A percentile compares a stretch with the other conserved stretches of the same genome.
Conservation (phyloP, 2,113 vertebrate genomes). For the Lasiurus cinereus region DNA sequence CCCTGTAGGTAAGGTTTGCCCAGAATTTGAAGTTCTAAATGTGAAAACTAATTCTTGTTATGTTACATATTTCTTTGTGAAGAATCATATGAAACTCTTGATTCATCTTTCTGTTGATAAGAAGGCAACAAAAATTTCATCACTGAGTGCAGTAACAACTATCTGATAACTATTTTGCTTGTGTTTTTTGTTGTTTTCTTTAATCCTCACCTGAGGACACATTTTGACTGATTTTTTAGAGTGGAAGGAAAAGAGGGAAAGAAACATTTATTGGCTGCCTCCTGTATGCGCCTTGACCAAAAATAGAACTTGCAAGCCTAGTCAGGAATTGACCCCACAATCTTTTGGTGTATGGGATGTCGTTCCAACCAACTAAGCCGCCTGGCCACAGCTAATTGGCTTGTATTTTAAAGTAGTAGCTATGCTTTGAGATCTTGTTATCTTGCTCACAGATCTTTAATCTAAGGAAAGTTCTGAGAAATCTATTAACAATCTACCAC, state of each 20-base stretch:
- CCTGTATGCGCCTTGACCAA: not conserved
- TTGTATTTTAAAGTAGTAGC: conserved; percentile 62
- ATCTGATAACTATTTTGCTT: conserved; percentile 17
- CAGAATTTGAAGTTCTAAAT: conserved; percentile 51
- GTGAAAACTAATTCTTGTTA: conserved; percentile 31
- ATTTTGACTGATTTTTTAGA: not conserved
- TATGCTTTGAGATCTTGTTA: conserved; percentile 3
- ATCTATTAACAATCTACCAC: not conserved
- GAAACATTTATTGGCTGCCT: not conserved
- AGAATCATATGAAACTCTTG: conserved; percentile 36
- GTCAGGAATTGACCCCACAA: not conserved
- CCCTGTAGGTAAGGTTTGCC: conserved; percentile 42
- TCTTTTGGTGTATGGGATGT: not conserved
- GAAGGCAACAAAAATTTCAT: conserved; percentile 31
- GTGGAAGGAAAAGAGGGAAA: not conserved
- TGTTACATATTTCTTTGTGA: conserved; percentile 15
- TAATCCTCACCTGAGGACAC: not conserved
- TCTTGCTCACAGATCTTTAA: not conserved
- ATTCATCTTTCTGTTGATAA: conserved; percentile 26
- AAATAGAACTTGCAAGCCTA: not conserved
- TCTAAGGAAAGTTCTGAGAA: conserved; percentile 52
- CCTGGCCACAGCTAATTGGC: not conserved
- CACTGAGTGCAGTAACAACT: not conserved
- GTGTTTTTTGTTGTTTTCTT: conserved; percentile 16
- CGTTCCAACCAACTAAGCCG: not conserved